These are phyloP conservation scores for Lingula anatina DNA, from an alignment of 2,888 invertebrate genomes.

Conservation along the genomic window DNA sequence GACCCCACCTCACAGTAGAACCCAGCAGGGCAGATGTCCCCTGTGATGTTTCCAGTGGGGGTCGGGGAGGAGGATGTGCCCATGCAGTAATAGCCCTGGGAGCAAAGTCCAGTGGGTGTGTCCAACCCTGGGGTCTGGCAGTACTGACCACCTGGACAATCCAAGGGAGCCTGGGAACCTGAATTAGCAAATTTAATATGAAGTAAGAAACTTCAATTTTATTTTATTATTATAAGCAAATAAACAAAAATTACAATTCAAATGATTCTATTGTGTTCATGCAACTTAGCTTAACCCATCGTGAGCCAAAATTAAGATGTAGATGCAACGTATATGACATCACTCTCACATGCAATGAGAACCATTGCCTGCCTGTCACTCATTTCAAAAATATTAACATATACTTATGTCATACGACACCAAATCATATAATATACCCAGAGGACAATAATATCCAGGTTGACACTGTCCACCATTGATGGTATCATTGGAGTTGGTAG, in stretches of 20 bases:
- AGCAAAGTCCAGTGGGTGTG: constrained; percentile 35
- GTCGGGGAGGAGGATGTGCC: constrained; percentile 17
- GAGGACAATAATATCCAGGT: constrained; percentile 40
- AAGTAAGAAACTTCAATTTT: not conserved
- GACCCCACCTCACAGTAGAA: constrained; percentile 31
- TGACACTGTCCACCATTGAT: constrained; percentile 36
- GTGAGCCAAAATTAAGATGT: no score
- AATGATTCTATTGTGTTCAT: not conserved
- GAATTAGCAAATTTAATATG: not conserved
- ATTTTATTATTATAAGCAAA: not conserved
- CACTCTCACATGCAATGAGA: no score
- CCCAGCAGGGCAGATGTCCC: constrained; percentile 34
- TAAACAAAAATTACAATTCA: not conserved
- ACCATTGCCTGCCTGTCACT: no score
- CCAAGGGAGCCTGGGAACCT: constrained; percentile 34
- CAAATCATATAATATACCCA: constrained; percentile 16
- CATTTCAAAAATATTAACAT: no score
- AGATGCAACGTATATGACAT: no score
- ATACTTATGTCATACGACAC: no score
- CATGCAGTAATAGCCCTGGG: constrained; percentile 40
- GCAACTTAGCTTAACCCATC: not conserved
- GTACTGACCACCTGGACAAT: constrained; percentile 40
- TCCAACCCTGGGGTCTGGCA: constrained; percentile 34
- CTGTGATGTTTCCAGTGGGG: constrained; percentile 31
- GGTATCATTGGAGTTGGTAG: constrained; percentile 30